Evolutionary conservation across 2,797 vertebrate species (phyloP).

Genomic region (Prionace glauca): DNA sequence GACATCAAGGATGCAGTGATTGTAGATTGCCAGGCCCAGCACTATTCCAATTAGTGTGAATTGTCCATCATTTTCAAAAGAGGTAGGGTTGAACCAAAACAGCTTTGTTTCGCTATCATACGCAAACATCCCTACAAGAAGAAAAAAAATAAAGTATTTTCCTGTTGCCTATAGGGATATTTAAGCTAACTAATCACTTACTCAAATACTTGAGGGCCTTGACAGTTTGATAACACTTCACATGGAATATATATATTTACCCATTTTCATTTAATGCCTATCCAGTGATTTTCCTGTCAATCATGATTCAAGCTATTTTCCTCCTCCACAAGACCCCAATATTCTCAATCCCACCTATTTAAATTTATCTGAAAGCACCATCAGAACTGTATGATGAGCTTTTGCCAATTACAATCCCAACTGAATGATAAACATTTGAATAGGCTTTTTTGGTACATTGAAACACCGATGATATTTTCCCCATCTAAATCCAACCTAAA

Average conservation of each 20-base stretch:
- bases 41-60: slow-evolving; percentile 96
- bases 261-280: neutral
- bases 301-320: neutral
- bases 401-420: neutral
- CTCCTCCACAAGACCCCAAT: neutral
- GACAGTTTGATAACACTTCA: neutral
- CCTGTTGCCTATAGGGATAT: neutral
- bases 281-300: neutral
- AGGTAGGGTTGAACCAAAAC: slow-evolving; percentile 96
- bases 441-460: neutral
- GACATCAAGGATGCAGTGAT: slow-evolving; percentile 97
- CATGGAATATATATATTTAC: neutral
- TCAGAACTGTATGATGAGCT: neutral
- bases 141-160: neutral
- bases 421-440: neutral
- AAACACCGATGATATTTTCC: neutral
- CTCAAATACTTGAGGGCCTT: neutral
- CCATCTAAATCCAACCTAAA: neutral
- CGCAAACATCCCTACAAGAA: slow-evolving; percentile 85
- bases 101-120: slow-evolving; percentile 86
- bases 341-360: neutral
- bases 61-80: slow-evolving; percentile 94
- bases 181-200: neutral
- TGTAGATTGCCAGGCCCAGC: slow-evolving; percentile 94
- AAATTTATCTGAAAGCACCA: neutral